A percentile compares a stretch with the other conserved stretches of the same genome.
Conservation (phyloP, 2,888 invertebrate species). For the Lycophotia porphyrea region DNA sequence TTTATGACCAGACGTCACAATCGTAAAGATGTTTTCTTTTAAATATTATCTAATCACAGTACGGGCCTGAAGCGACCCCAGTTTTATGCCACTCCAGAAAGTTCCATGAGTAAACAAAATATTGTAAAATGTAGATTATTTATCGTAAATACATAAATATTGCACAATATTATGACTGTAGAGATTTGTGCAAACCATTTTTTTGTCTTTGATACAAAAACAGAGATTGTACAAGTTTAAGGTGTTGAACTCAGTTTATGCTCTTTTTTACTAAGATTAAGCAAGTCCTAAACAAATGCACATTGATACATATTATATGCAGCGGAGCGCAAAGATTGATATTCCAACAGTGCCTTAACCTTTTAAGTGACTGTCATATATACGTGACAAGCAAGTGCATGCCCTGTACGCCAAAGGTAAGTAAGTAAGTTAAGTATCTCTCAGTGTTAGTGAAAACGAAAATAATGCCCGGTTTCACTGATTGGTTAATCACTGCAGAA, state of each 20-base stretch:
- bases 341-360: not conserved
- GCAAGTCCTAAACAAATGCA: not conserved
- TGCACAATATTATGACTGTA: slow-evolving; percentile 21
- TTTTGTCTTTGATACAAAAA: slow-evolving; percentile 12
- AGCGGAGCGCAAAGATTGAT: not conserved
- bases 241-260: not conserved
- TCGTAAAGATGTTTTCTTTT: not conserved
- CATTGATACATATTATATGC: not conserved
- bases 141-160: slow-evolving; percentile 1
- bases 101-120: slow-evolving; percentile 8
- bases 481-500: not conserved
- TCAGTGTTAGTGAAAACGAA: not conserved
- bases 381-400: too few relatives aligned
- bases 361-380: too few relatives aligned
- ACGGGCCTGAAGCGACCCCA: slow-evolving; percentile 31
- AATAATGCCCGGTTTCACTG: not conserved
- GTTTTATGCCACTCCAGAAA: slow-evolving; percentile 13
- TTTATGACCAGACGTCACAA: not conserved
- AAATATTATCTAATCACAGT: slow-evolving; percentile 30
- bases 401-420: too few relatives aligned
- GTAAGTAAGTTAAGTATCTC: not conserved
- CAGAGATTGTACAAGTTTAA: slow-evolving; percentile 28
- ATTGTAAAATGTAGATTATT: not conserved
- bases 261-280: not conserved
- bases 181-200: not conserved